Base-by-base conservation (phyloP, 2,888 invertebrate species). In the Cheilosia pagana region DNA sequence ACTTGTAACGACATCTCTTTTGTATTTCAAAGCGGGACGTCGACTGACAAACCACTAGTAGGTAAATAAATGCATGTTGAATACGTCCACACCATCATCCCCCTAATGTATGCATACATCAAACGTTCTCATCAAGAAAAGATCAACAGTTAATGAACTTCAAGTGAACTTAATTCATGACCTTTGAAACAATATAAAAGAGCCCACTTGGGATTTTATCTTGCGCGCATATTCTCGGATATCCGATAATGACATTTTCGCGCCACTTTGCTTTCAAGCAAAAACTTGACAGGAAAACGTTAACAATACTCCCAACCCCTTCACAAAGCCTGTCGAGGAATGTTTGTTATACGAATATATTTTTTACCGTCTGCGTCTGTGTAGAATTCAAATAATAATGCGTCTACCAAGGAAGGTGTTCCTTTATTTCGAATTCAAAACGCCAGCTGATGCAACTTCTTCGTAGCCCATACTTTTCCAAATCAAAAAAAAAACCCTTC, bases 391-490 rank as follows among this genome's bases (percentile, higher is more conserved):
- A 72, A 78, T 48, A 67, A 16, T 43, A 41, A 52, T 28, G 12
- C 12, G 74, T 79, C 72, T 72, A 35, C 43, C 35, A 25, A 53
- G 45, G 53, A 72, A 53, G 62, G 62, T 62, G 52, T 43, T 62
- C 41, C 35, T 52, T 35, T 31, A 21, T 62, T 53, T 35, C n/a
- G 25, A 23, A 43, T 50, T 35, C 43, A 43, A 52, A 76, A n/a
- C 59, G 79, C 79, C 83, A 85, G 83, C 83, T 85, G 83, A 85
- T 75, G 65, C 23, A 75, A 78, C 52, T 57, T 70, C 70, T 75
- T 65, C 41, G 28, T 52, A 68, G 50, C n/a, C 62, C 55, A 14
- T 31, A 39, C 12, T 10, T 63, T 7, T 25, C 21, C 10, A 3
- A 6, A 25, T 35, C 12, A 2, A 39, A 71, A 60, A 60, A 67